Percentiles rank a stretch among this genome's conserved stretches.
These are phyloP conservation scores for Candidula unifasciata DNA, from an alignment of 2,888 invertebrate genomes.

Conservation along the genomic window DNA sequence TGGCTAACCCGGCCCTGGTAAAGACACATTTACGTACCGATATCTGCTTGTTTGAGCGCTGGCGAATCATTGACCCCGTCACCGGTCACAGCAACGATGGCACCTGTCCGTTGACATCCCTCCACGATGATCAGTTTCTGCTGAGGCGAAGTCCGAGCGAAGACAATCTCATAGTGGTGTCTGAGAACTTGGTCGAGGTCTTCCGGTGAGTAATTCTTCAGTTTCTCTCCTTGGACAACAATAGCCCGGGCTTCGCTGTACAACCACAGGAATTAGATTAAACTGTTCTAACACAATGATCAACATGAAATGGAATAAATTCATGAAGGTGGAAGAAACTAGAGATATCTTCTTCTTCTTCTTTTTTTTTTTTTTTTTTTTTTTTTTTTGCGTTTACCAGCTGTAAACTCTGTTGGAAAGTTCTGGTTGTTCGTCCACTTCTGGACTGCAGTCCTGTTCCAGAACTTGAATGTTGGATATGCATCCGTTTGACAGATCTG, in stretches of 20 bases:
- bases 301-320: too few relatives aligned
- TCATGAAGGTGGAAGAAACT: too few relatives aligned
- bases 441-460: too few relatives aligned
- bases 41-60: slow-evolving; percentile 85
- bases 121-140: slow-evolving; percentile 91
- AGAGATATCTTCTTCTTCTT: neutral
- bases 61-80: slow-evolving; percentile 94
- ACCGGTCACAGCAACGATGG: slow-evolving; percentile 90
- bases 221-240: slow-evolving; percentile 80
- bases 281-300: too few relatives aligned
- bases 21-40: slow-evolving; percentile 7
- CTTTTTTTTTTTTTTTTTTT: neutral
- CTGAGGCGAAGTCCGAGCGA: slow-evolving; percentile 93
- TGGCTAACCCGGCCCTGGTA: too few relatives aligned
- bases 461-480: too few relatives aligned
- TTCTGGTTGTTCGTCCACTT: too few relatives aligned
- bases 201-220: slow-evolving; percentile 91
- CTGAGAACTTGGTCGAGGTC: slow-evolving; percentile 91
- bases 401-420: too few relatives aligned
- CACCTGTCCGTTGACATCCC: slow-evolving; percentile 87
- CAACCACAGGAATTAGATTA: neutral
- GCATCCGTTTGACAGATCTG: too few relatives aligned
- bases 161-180: slow-evolving; percentile 95
- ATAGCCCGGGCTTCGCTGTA: slow-evolving; percentile 77
- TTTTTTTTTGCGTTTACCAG: too few relatives aligned